Base-by-base conservation (phyloP, 2,888 invertebrate genomes). In the Catocala nupta region DNA sequence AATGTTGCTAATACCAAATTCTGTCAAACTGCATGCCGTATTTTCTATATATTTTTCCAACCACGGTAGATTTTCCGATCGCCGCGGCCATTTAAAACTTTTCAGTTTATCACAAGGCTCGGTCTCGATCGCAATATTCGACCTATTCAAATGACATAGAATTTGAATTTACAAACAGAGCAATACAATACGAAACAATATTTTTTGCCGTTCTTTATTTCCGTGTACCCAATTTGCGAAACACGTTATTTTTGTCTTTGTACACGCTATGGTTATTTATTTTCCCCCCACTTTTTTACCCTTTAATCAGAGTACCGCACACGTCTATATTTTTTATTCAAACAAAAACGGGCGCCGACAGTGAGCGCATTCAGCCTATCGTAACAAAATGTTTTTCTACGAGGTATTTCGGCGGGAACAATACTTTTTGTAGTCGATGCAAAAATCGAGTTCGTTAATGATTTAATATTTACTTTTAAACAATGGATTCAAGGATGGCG, bases 271-370 rank as follows among this genome's bases (percentile, higher is more conserved):
- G 33, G 50, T 62, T 62, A 59, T 76, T 72, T 73, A 67, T 71
- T 54, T 66, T 39, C 62, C 51, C 55, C 63, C 63, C 65, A 25
- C 25, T 63, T 71, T 77, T 75, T 70, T 51, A 65, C 71, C 71
- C 77, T 81, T 77, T 81, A 80, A 82, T 82, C 80, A 80, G 66
- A 70, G 70, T 53, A 56, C 51, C 62, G 57, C 59, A 57, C 62
- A 67, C 60, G 57, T 60, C 70, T 66, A 63, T 77, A 64, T 77
- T 78, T 78, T 76, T 70, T 70, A 65, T 73, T 67, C 68, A 73
- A 75, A 73, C 71, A 73, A 74, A 72, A 77, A 54, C 43, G 50
- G 9, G 34, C 16, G 10, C 34, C 47, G 13, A 11, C 45, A n/a
- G 11, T 42, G 50, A 39, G 16, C 10, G n/a, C 34, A 57, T 44